phyloP scores from a whole-genome alignment of 2,888 invertebrate genomes.

The Pocota personata region DNA sequence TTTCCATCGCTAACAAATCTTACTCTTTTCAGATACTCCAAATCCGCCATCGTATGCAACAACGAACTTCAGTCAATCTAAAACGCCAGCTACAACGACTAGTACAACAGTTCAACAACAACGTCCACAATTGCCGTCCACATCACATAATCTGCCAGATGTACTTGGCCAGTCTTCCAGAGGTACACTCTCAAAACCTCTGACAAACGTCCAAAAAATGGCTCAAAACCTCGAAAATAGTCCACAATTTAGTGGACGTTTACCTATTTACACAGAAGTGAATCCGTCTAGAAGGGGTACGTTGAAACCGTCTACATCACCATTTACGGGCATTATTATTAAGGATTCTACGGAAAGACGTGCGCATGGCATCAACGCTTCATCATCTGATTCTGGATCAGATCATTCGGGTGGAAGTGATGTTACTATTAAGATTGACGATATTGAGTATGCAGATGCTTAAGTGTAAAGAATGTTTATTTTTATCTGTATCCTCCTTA shows the following conservation, averaged over 20 bases:
- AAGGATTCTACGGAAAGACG: constrained; percentile 23
- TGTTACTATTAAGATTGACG: constrained; percentile 82
- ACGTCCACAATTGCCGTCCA: constrained; percentile 73
- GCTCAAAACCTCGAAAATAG: constrained; percentile 79
- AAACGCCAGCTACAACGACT: constrained; percentile 10
- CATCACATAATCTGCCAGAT: constrained; percentile 76
- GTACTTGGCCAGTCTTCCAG: constrained; percentile 71
- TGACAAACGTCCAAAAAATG: constrained; percentile 78
- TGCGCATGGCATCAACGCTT: constrained; percentile 49
- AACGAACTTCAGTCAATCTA: constrained; percentile 36
- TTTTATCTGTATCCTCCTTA: constrained; percentile 32
- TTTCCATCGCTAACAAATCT: background rate
- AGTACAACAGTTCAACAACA: constrained; percentile 7
- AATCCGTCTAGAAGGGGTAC: constrained; percentile 47
- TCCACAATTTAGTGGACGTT: constrained; percentile 76
- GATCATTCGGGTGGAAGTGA: constrained; percentile 83
- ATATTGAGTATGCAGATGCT: constrained; percentile 82
- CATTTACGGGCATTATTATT: constrained; percentile 27
- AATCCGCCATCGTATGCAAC: constrained; percentile 70
- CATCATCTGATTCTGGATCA: constrained; percentile 78
- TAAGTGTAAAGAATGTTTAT: constrained; percentile 64
- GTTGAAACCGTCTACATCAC: constrained; percentile 43
- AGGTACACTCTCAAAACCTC: constrained; percentile 56
- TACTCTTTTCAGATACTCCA: constrained; percentile 36
- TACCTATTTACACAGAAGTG: constrained; percentile 75